phyloP scores from a whole-genome alignment of 1,140 invertebrate genomes.

The Trichoplusia ni region DNA sequence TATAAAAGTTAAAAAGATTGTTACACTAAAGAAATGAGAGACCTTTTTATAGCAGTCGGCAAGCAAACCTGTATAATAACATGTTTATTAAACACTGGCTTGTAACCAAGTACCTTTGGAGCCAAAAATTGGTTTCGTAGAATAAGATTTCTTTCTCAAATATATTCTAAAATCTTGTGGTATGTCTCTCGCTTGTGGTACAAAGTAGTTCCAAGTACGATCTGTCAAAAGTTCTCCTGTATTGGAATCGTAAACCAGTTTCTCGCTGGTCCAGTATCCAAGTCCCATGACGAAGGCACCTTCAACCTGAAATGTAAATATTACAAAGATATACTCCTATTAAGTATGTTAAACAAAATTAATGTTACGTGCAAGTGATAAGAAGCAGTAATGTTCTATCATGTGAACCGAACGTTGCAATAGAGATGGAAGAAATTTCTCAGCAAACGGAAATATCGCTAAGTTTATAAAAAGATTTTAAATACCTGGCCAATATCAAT shows the following conservation, averaged over 20 bases:
- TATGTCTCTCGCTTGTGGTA: slow-evolving; percentile 90
- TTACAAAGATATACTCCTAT: background rate
- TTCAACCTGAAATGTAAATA: slow-evolving; percentile 77
- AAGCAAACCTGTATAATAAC: no score
- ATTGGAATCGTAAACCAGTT: slow-evolving; percentile 84
- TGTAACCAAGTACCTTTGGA: slow-evolving; percentile 86
- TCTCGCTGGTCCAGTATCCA: slow-evolving; percentile 89
- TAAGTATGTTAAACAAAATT: no score
- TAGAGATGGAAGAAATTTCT: background rate
- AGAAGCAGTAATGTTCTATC: no score
- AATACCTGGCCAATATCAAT: slow-evolving; percentile 91
- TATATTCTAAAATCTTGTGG: slow-evolving; percentile 90
- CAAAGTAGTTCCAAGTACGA: slow-evolving; percentile 92
- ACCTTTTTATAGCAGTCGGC: no score
- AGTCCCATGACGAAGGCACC: slow-evolving; percentile 94
- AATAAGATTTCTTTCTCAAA: slow-evolving; percentile 86
- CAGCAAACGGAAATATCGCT: background rate
- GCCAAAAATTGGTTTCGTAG: slow-evolving; percentile 85
- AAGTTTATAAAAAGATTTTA: background rate
- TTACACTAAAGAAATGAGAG: no score
- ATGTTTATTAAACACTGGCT: no score
- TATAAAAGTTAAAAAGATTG: no score
- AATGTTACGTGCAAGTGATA: no score
- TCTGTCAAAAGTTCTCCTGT: slow-evolving; percentile 87
- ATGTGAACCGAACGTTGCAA: no score